Evolutionary conservation across 2,797 vertebrate species (phyloP).

Genomic region (Falco columbarius): DNA sequence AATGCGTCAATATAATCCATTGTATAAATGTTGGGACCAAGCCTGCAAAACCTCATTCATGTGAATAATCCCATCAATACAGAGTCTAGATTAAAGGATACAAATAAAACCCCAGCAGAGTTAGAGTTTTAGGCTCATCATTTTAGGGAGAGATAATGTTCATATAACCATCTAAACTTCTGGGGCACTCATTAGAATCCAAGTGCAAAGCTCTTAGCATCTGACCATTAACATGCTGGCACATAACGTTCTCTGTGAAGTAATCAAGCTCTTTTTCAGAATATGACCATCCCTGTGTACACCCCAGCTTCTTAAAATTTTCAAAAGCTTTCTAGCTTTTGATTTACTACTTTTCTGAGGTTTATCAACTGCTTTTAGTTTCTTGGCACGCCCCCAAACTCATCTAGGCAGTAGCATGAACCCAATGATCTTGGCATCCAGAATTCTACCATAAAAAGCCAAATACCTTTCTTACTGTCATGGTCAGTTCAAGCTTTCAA

Average conservation of each 20-base stretch:
- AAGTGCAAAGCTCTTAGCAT: background rate
- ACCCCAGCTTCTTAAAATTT: background rate
- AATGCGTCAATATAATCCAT: background rate
- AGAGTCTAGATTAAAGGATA: constrained; percentile 27
- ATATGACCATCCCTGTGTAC: background rate
- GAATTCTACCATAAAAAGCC: constrained; percentile 63
- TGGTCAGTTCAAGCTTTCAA: constrained; percentile 8
- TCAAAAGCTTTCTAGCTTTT: constrained; percentile 22
- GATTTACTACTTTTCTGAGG: constrained; percentile 61
- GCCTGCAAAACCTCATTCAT: background rate
- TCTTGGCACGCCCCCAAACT: constrained; percentile 66
- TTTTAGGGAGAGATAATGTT: background rate
- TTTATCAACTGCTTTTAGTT: constrained; percentile 67
- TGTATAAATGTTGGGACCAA: background rate
- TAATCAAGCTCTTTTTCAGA: background rate
- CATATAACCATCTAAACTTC: background rate
- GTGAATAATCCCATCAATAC: background rate
- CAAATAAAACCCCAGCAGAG: background rate
- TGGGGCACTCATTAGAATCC: background rate
- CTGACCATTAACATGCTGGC: background rate
- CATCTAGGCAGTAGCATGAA: constrained; percentile 62
- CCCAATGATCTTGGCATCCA: constrained; percentile 59
- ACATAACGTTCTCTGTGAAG: background rate
- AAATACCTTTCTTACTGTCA: constrained; percentile 56
- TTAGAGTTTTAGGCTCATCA: background rate